These are phyloP conservation scores for Corynorhinus townsendii DNA, from an alignment of 2,113 vertebrate genomes.

Conservation along the genomic window DNA sequence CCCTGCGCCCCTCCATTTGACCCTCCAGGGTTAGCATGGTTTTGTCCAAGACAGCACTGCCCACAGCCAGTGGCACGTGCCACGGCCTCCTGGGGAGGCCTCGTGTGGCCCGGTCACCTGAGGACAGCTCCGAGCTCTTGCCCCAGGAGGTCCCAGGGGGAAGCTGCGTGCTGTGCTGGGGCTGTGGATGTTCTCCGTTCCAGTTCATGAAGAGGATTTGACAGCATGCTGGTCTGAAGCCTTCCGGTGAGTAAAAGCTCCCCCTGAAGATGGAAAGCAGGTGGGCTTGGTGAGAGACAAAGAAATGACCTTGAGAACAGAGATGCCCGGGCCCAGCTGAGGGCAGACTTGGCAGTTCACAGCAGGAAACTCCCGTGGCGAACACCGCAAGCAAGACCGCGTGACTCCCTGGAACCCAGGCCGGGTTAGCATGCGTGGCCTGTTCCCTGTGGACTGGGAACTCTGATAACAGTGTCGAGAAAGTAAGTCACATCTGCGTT, in stretches of 20 bases:
- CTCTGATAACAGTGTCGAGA: background rate
- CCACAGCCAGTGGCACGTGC: accelerated
- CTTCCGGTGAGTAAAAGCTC: background rate
- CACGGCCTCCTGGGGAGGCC: background rate
- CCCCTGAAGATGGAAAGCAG: background rate
- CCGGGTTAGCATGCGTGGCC: background rate
- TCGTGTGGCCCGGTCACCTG: no score
- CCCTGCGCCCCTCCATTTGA: background rate
- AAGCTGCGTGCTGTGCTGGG: background rate
- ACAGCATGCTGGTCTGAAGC: background rate
- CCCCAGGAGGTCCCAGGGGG: background rate
- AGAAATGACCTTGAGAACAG: background rate
- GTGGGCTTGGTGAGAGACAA: background rate
- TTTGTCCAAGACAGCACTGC: background rate
- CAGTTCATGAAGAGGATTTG: background rate
- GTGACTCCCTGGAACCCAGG: background rate
- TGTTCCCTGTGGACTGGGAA: background rate
- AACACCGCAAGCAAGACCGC: background rate
- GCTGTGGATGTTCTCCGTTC: background rate
- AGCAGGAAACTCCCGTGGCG: background rate
- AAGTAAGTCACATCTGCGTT: background rate
- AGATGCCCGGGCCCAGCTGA: background rate
- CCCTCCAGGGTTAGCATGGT: accelerated
- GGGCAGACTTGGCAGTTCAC: background rate
- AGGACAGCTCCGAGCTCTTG: background rate